These are phyloP conservation scores for Phyllostomus hastatus DNA, from an alignment of 2,113 vertebrate species.

Conservation along the genomic window DNA sequence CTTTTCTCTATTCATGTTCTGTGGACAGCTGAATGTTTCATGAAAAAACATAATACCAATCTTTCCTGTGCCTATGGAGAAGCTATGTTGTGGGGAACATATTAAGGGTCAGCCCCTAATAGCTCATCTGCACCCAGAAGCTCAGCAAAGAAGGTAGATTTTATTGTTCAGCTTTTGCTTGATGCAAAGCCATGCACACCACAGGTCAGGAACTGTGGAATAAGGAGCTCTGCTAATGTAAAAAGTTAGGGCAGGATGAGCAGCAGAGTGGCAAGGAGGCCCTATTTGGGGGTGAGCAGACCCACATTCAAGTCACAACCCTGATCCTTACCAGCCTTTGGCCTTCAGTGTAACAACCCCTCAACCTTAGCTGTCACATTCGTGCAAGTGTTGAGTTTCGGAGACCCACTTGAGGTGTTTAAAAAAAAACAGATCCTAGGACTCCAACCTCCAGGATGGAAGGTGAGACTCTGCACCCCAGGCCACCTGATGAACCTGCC, in stretches of 20 bases:
- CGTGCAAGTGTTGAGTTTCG: not conserved
- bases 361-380: not conserved
- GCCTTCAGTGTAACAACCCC: not conserved
- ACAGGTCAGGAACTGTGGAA: not conserved
- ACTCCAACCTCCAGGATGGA: not conserved
- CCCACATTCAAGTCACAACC: not conserved
- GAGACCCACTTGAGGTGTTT: not conserved
- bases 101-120: not conserved
- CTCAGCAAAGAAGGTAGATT: not conserved
- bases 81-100: not conserved
- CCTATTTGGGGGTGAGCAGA: not conserved
- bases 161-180: not conserved
- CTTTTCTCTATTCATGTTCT: not conserved
- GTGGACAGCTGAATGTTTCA: not conserved
- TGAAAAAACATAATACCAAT: not conserved
- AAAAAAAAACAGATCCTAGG: not conserved
- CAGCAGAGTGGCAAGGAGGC: not conserved
- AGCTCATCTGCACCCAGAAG: not conserved
- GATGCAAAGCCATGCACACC: not conserved
- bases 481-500: no score
- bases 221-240: not conserved
- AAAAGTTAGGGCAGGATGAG: not conserved
- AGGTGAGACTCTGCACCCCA: not conserved
- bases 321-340: not conserved
- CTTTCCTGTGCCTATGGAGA: not conserved